A percentile compares a stretch with the other conserved stretches of the same genome.
phyloP scores from a whole-genome alignment of 2,888 invertebrate genomes.

The Scaptomyza parva region DNA sequence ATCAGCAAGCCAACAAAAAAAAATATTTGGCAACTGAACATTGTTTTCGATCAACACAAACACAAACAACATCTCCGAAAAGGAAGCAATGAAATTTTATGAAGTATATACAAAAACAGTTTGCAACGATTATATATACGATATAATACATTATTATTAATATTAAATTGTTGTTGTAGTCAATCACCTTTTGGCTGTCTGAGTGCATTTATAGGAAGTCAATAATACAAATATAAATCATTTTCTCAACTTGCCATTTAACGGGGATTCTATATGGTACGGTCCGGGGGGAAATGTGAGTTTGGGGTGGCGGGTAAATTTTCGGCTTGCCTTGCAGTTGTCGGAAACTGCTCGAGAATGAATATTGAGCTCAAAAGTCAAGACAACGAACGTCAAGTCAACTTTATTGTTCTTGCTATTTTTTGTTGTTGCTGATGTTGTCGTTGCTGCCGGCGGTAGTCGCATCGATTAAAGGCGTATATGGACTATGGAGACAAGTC shows the following conservation, averaged over 20 bases:
- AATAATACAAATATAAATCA: conserved; percentile 65
- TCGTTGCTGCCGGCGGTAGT: conserved; percentile 60
- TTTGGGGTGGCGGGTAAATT: conserved; percentile 15
- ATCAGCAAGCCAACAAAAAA: conserved; percentile 17
- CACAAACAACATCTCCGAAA: conserved; percentile 47
- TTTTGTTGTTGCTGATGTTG: conserved; percentile 17
- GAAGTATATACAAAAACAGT: conserved; percentile 37
- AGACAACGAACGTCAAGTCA: conserved; percentile 57
- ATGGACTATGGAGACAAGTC: conserved; percentile 72
- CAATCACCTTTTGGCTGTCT: conserved; percentile 71
- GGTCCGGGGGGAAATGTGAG: not conserved
- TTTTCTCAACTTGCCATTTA: conserved; percentile 32
- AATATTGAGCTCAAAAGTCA: conserved; percentile 68
- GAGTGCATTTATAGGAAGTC: conserved; percentile 71
- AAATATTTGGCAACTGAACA: conserved; percentile 46
- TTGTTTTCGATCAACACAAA: conserved; percentile 30
- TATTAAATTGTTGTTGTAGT: conserved; percentile 55
- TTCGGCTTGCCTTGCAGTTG: conserved; percentile 73
- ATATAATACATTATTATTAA: conserved; percentile 43
- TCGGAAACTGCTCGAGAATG: conserved; percentile 73
- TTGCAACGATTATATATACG: conserved; percentile 54
- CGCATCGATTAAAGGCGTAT: conserved; percentile 72
- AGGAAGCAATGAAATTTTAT: conserved; percentile 61
- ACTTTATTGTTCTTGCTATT: conserved; percentile 47
- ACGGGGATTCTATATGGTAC: conserved; percentile 12